phyloP scores from a whole-genome alignment of 2,888 invertebrate genomes.

The Netelia fuscicornis region DNA sequence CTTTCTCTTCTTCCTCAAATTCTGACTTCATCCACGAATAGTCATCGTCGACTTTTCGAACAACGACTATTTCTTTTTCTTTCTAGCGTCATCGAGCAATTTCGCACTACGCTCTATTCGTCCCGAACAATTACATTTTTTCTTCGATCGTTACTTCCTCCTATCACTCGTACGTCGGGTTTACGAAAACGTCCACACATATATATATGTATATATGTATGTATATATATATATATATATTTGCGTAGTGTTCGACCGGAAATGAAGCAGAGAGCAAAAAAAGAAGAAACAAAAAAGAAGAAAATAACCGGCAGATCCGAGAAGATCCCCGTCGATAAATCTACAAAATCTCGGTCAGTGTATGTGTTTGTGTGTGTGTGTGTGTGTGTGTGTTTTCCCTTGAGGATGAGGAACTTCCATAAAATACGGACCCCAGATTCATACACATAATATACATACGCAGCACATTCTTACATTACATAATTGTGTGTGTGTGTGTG shows the following conservation, averaged over 20 bases:
- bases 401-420: slow-evolving; percentile 83
- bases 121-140: too few relatives aligned
- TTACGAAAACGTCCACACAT: slow-evolving; percentile 49
- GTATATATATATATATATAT: not conserved
- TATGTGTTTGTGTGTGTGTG: slow-evolving; percentile 62
- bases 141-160: slow-evolving; percentile 16
- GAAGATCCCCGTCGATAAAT: slow-evolving; percentile 77
- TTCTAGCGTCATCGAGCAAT: slow-evolving; percentile 17
- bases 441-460: slow-evolving; percentile 75
- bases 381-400: slow-evolving; percentile 67
- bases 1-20: slow-evolving; percentile 21
- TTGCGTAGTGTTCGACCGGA: slow-evolving; percentile 5
- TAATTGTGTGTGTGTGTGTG: slow-evolving; percentile 64
- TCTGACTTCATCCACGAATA: not conserved
- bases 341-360: slow-evolving; percentile 81
- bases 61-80: slow-evolving; percentile 1
- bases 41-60: not conserved
- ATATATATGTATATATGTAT: too few relatives aligned
- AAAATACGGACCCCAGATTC: slow-evolving; percentile 81
- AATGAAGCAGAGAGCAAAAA: slow-evolving; percentile 24
- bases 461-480: slow-evolving; percentile 73
- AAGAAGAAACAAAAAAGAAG: slow-evolving; percentile 68
- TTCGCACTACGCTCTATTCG: not conserved
- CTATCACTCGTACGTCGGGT: slow-evolving; percentile 31
- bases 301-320: slow-evolving; percentile 77